Evolutionary conservation across 37 sponge, comb jelly and placozoan genomes (phyloP).

Genomic region (Cliona cf. orientalis): DNA sequence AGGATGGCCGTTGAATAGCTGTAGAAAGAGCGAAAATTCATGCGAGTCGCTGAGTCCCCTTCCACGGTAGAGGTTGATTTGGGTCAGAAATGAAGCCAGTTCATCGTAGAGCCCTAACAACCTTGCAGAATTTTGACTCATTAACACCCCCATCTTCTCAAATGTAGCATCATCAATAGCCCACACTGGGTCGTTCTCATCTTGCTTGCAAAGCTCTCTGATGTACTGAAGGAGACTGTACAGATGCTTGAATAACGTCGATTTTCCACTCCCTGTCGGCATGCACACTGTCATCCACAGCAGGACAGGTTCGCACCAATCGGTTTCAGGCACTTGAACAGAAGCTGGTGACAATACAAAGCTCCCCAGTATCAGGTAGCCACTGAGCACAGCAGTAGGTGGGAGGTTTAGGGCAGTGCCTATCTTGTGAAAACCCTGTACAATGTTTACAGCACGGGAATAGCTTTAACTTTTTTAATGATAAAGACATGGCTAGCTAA

Average conservation of each 20-base stretch:
- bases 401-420: conserved; percentile 31
- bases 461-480: too few relatives aligned
- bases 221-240: neutral
- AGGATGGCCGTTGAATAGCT: conserved; percentile 31
- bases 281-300: conserved; percentile 30
- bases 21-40: conserved; percentile 33
- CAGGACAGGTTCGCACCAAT: conserved; percentile 30
- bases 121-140: conserved; percentile 1
- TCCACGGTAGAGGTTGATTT: conserved; percentile 25
- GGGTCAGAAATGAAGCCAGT: conserved; percentile 37
- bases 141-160: conserved; percentile 46
- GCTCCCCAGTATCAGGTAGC: neutral
- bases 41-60: conserved; percentile 16
- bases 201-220: neutral
- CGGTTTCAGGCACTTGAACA: neutral
- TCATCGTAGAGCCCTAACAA: conserved; percentile 40
- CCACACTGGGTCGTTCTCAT: conserved; percentile 16
- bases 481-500: too few relatives aligned
- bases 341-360: conserved; percentile 14
- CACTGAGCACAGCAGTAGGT: conserved; percentile 25
- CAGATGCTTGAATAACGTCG: conserved; percentile 13
- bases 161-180: conserved; percentile 30
- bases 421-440: too few relatives aligned
- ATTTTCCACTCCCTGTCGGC: conserved; percentile 38
- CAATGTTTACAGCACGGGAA: too few relatives aligned